Evolutionary conservation across 2,797 vertebrate genomes (phyloP).

Genomic region (Poeciliopsis presidionis): DNA sequence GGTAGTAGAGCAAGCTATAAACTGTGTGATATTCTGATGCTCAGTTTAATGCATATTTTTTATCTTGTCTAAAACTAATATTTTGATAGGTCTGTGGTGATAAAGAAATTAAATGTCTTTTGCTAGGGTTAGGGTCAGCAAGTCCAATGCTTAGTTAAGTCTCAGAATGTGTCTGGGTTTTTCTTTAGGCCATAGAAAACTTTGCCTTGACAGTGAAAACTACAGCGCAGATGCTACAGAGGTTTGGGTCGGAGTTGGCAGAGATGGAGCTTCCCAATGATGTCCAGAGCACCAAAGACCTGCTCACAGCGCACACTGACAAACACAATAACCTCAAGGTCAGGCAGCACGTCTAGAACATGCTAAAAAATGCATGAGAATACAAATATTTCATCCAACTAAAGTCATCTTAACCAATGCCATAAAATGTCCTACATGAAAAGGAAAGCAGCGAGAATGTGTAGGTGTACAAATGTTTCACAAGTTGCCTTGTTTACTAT

Average conservation of each 20-base stretch:
- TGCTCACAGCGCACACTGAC: slow-evolving; percentile 84
- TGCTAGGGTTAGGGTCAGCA: not conserved
- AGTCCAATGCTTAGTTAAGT: not conserved
- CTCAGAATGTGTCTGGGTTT: not conserved
- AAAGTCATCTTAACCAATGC: not conserved
- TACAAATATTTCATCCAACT: not conserved
- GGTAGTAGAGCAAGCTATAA: not conserved
- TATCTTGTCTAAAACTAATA: not conserved
- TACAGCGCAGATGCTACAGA: slow-evolving; percentile 91
- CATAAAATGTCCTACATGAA: not conserved
- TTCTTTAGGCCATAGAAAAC: slow-evolving; percentile 90
- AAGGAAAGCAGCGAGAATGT: not conserved
- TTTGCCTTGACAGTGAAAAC: slow-evolving; percentile 95
- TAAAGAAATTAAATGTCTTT: not conserved
- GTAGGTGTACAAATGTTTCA: not conserved
- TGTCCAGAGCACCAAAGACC: slow-evolving; percentile 88
- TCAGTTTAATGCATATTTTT: not conserved
- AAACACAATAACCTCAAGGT: slow-evolving; percentile 90
- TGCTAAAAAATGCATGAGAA: not conserved
- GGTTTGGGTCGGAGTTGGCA: slow-evolving; percentile 87
- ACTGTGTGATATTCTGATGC: not conserved
- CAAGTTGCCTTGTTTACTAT: not conserved
- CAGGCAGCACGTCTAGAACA: not conserved
- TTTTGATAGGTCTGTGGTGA: not conserved
- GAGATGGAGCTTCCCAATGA: slow-evolving; percentile 91